Evolutionary conservation across 1,140 invertebrate genomes (phyloP).

Genomic region (Adoxophyes honmai): DNA sequence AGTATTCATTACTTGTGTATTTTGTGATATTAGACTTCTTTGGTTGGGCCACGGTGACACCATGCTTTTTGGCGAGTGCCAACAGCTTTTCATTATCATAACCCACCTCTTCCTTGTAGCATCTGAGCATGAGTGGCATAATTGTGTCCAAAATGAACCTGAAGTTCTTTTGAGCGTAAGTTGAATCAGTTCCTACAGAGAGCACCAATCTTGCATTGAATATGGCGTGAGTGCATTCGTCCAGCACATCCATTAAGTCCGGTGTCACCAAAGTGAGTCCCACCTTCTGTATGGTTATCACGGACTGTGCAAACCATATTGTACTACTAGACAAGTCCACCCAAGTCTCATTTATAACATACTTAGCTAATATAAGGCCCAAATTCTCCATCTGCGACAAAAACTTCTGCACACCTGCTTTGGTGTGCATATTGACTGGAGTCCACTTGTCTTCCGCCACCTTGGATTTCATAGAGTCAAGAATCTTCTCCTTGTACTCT

Average conservation of each 20-base stretch:
- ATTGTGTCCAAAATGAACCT: constrained; percentile 73
- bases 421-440: constrained; percentile 74
- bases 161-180: constrained; percentile 72
- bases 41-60: constrained; percentile 59
- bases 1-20: constrained; percentile 76
- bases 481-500: constrained; percentile 71
- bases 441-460: constrained; percentile 75
- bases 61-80: constrained; percentile 68
- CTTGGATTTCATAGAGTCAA: constrained; percentile 72
- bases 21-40: constrained; percentile 74
- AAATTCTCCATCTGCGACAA: constrained; percentile 73
- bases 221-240: constrained; percentile 70
- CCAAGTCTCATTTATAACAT: constrained; percentile 76
- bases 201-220: constrained; percentile 67
- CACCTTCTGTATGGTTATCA: constrained; percentile 69
- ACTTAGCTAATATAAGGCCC: constrained; percentile 74
- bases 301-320: constrained; percentile 73
- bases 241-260: constrained; percentile 73
- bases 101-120: constrained; percentile 69
- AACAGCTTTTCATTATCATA: constrained; percentile 74
- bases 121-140: constrained; percentile 68
- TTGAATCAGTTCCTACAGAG: constrained; percentile 63
- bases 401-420: constrained; percentile 69
- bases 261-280: constrained; percentile 71
- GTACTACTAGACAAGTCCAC: constrained; percentile 75